Base-by-base conservation (phyloP, 1,140 invertebrate species). In the Leptinotarsa lineolata region DNA sequence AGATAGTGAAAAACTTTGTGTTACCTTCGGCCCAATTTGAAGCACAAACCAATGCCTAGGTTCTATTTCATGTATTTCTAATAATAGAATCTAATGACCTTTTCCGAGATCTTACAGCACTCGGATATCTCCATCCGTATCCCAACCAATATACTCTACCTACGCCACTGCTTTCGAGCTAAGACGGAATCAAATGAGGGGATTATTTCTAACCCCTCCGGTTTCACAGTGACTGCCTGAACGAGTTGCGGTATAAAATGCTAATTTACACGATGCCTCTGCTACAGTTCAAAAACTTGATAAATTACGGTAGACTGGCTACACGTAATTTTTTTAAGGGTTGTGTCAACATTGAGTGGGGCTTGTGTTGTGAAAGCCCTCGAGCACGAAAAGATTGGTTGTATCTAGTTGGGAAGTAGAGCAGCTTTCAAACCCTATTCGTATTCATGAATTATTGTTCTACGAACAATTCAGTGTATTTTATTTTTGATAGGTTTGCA, bases 181-280 rank as follows among this genome's bases (percentile, higher is more conserved):
- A 21, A 15, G 20, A 21, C 45, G 48, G 67, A 48, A 68, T 68
- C 67, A 68, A 68, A 68, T 68, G 67, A 68, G 22, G 48, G 67
- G 67, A 68, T 68, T 68, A 68, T 22, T 13, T 68, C 18, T 54
- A 68, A 46, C 67, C 67, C 44, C 67, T 48, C 67, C 18, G 48
- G 67, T 54, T 54, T 68, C 20, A 21, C 67, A 68, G 67, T 54
- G 30, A 68, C 67, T 54, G 45, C 44, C 44, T 45, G 67, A 58
- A 48, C 67, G 67, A 45, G 46, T 68, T 68, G 67, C 67, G 67
- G 67, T 68, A 68, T 45, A 68, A 68, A 68, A 68, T 68, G 48
- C 67, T 68, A 68, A 68, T 68, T 68, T 68, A 68, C 44, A 68
- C 22, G 67, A 68, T 48, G 45, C 67, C 44, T 68, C 67, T 68